These are phyloP conservation scores for Maccullochella peelii DNA, from an alignment of 2,113 vertebrate genomes.

Conservation along the genomic window DNA sequence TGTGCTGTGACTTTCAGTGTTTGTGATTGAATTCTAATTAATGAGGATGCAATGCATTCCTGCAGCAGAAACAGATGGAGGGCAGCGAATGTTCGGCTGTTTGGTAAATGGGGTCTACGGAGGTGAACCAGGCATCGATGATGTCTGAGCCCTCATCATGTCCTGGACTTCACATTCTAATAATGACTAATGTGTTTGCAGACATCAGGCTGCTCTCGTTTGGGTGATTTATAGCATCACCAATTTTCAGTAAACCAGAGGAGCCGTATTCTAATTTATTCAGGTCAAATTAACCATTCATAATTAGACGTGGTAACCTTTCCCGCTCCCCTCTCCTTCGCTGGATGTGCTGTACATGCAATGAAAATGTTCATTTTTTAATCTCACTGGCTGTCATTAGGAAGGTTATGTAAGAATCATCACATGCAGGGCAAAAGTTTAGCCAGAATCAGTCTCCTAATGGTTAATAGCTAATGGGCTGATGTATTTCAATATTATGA, in stretches of 20 bases:
- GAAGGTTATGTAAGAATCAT: slow-evolving; percentile 33
- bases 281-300: slow-evolving; percentile 73
- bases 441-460: slow-evolving; percentile 64
- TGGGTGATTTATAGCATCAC: slow-evolving; percentile 84
- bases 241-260: slow-evolving; percentile 78
- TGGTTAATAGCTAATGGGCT: slow-evolving; percentile 61
- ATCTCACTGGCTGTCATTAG: slow-evolving; percentile 57
- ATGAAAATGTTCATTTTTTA: slow-evolving; percentile 57
- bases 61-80: slow-evolving; percentile 26
- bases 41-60: background rate
- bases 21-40: slow-evolving; percentile 18
- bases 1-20: background rate
- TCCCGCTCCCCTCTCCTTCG: background rate
- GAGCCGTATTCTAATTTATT: slow-evolving; percentile 77
- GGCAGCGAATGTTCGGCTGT: background rate
- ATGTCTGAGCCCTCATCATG: slow-evolving; percentile 47
- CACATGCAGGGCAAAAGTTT: slow-evolving; percentile 36
- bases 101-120: slow-evolving; percentile 30
- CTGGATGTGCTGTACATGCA: slow-evolving; percentile 29
- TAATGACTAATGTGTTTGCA: slow-evolving; percentile 75
- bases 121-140: slow-evolving; percentile 13
- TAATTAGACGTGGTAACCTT: slow-evolving; percentile 72
- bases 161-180: slow-evolving; percentile 60
- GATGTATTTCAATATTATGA: slow-evolving; percentile 59
- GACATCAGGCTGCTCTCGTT: slow-evolving; percentile 81